phyloP scores from a whole-genome alignment of 2,888 invertebrate genomes.

The Psococerastis gibbosa region DNA sequence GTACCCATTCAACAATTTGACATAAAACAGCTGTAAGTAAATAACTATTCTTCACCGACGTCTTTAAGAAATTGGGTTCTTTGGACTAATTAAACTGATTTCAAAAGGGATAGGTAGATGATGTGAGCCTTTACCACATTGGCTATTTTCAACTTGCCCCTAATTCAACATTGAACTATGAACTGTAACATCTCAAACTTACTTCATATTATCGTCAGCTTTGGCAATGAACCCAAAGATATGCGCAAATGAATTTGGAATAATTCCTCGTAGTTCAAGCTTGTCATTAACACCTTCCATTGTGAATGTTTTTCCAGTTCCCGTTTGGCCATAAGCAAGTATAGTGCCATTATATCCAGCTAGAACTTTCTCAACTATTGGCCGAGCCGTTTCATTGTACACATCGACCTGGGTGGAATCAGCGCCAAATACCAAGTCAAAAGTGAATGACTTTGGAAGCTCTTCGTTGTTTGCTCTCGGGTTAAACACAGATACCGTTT shows the following conservation, averaged over 20 bases:
- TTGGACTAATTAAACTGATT: too few relatives aligned
- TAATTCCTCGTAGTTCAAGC: slow-evolving; percentile 84
- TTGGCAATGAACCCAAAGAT: slow-evolving; percentile 96
- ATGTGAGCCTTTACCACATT: too few relatives aligned
- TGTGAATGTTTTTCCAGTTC: slow-evolving; percentile 97
- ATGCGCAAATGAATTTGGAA: slow-evolving; percentile 97
- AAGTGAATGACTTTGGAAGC: slow-evolving; percentile 77
- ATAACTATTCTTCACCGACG: too few relatives aligned
- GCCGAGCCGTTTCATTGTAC: slow-evolving; percentile 88
- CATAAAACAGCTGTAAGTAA: too few relatives aligned
- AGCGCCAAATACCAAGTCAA: slow-evolving; percentile 83
- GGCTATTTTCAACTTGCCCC: too few relatives aligned
- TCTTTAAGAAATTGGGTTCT: too few relatives aligned
- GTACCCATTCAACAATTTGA: too few relatives aligned
- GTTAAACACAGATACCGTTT: slow-evolving; percentile 58
- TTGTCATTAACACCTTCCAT: slow-evolving; percentile 85
- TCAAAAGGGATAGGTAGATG: too few relatives aligned
- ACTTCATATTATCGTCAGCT: slow-evolving; percentile 79
- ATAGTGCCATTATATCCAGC: slow-evolving; percentile 93
- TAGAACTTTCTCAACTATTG: slow-evolving; percentile 90
- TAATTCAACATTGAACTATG: too few relatives aligned
- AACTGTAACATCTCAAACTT: too few relatives aligned
- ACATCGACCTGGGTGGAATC: slow-evolving; percentile 82
- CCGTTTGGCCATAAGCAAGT: slow-evolving; percentile 79
- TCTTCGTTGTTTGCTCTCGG: slow-evolving; percentile 50